phyloP scores from a whole-genome alignment of 2,797 vertebrate genomes.

The Periophthalmus magnuspinnatus region DNA sequence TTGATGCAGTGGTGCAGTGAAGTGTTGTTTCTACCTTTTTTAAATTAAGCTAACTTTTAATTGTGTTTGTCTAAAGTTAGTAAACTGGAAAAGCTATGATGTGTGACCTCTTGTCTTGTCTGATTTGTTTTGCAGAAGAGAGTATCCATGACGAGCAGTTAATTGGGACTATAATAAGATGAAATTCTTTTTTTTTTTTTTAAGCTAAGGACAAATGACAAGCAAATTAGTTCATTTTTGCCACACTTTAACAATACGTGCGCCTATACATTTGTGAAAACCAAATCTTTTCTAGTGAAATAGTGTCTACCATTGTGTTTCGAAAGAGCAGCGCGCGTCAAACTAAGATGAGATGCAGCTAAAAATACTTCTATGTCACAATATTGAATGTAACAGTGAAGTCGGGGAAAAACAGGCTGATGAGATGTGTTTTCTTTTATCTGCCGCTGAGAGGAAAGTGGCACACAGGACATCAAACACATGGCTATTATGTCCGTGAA shows the following conservation, averaged over 20 bases:
- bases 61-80: not conserved
- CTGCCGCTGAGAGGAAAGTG: conserved; percentile 31
- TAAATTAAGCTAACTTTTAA: not conserved
- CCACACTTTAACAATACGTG: not conserved
- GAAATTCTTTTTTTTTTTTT: not conserved
- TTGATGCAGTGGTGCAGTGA: not conserved
- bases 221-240: not conserved
- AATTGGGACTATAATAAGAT: not conserved
- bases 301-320: conserved; percentile 1
- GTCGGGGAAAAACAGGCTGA: conserved; percentile 19
- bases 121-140: conserved; percentile 3
- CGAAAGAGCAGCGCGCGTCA: conserved; percentile 7
- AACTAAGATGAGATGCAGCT: conserved; percentile 11
- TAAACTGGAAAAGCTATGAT: not conserved
- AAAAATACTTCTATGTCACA: conserved; percentile 28
- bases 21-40: not conserved
- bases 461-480: conserved; percentile 59
- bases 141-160: not conserved
- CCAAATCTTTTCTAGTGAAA: conserved; percentile 11
- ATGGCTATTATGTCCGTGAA: conserved; percentile 56
- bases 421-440: conserved; percentile 42
- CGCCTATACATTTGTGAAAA: not conserved
- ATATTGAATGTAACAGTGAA: conserved; percentile 28
- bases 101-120: not conserved
- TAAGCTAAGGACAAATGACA: not conserved